These are phyloP conservation scores for Gymnosoma rotundatum DNA, from an alignment of 2,888 invertebrate genomes.

Conservation along the genomic window DNA sequence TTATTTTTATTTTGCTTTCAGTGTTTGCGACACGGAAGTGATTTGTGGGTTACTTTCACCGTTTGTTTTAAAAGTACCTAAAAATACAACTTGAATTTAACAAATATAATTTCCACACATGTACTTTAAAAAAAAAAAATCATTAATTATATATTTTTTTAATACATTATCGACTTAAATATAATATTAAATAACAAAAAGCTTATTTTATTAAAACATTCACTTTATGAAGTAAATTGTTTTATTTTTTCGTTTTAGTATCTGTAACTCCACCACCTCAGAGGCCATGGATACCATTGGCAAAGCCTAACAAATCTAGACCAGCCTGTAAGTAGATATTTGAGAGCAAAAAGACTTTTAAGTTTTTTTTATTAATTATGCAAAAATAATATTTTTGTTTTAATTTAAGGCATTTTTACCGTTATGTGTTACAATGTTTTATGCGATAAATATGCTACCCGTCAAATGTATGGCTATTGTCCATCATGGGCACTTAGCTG, in stretches of 20 bases:
- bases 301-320: slow-evolving; percentile 93
- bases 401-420: slow-evolving; percentile 91
- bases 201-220: too few species aligned
- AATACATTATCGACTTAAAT: too few species aligned
- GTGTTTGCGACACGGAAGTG: slow-evolving; percentile 76
- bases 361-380: neutral
- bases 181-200: too few species aligned
- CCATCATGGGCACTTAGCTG: slow-evolving; percentile 99
- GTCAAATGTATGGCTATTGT: slow-evolving; percentile 99
- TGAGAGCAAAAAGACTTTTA: neutral
- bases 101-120: slow-evolving; percentile 21
- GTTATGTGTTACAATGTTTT: slow-evolving; percentile 99
- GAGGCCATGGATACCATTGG: slow-evolving; percentile 96
- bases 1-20: slow-evolving; percentile 45
- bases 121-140: too few species aligned
- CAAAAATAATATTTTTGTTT: neutral
- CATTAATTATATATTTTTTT: too few species aligned
- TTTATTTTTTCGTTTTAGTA: slow-evolving; percentile 86
- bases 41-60: slow-evolving; percentile 82
- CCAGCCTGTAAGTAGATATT: slow-evolving; percentile 91
- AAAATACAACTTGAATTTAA: slow-evolving; percentile 51
- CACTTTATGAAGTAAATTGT: neutral
- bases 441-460: slow-evolving; percentile 99
- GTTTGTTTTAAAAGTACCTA: slow-evolving; percentile 58
- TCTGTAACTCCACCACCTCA: slow-evolving; percentile 94